Percentiles rank a stretch among this genome's conserved stretches.
phyloP scores from a whole-genome alignment of 2,797 vertebrate genomes.

The Sebastes matsubarae region DNA sequence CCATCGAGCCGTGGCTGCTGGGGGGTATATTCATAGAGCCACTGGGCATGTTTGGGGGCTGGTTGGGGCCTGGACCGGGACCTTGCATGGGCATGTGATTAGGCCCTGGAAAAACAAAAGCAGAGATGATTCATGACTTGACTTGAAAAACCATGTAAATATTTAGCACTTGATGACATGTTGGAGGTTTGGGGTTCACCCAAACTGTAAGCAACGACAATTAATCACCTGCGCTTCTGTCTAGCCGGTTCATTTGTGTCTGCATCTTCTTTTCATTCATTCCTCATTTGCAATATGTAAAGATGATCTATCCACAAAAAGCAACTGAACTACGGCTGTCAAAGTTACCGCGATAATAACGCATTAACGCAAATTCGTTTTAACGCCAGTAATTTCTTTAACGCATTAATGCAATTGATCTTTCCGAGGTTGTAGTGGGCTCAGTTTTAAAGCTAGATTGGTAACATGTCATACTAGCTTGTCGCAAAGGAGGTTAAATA shows the following conservation, averaged over 20 bases:
- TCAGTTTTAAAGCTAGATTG: too few species aligned
- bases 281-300: not conserved
- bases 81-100: slow-evolving; percentile 99
- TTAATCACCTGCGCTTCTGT: not conserved
- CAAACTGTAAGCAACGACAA: not conserved
- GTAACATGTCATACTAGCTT: too few species aligned
- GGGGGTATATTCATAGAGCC: slow-evolving; percentile 96
- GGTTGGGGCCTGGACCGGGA: slow-evolving; percentile 95
- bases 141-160: not conserved
- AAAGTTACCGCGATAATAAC: too few species aligned
- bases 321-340: too few species aligned
- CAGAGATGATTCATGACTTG: slow-evolving; percentile 26
- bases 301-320: not conserved
- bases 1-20: slow-evolving; percentile 95
- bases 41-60: slow-evolving; percentile 93
- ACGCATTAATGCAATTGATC: too few species aligned
- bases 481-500: too few species aligned
- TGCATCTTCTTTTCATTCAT: not conserved
- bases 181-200: not conserved
- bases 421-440: too few species aligned
- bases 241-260: not conserved
- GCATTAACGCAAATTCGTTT: too few species aligned
- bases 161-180: not conserved
- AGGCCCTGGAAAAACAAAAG: slow-evolving; percentile 84
- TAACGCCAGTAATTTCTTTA: too few species aligned